A percentile compares a stretch with the other conserved stretches of the same genome.
These are phyloP conservation scores for Parelbella ahira DNA, from an alignment of 2,888 invertebrate species.

Conservation along the genomic window DNA sequence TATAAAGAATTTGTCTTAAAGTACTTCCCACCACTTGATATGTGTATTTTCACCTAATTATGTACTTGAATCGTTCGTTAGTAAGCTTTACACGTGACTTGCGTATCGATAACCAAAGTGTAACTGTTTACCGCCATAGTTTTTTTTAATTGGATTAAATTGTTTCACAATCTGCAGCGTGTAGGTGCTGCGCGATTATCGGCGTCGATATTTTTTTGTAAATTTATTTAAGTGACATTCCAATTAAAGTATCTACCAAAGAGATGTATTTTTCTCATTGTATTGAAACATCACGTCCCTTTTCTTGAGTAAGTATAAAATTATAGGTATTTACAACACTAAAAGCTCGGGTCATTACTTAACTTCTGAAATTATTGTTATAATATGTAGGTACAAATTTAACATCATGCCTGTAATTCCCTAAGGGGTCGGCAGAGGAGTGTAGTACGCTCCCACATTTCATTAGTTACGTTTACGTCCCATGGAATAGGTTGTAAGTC, in stretches of 20 bases:
- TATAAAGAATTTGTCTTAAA: constrained; percentile 28
- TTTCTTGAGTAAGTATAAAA: too few species aligned
- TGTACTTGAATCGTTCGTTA: constrained; percentile 34
- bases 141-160: constrained; percentile 28
- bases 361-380: too few species aligned
- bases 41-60: constrained; percentile 32
- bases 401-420: too few species aligned
- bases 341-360: too few species aligned
- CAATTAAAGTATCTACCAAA: constrained; percentile 68
- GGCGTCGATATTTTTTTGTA: constrained; percentile 47
- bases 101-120: constrained; percentile 32
- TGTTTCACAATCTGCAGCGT: constrained; percentile 35
- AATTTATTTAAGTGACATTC: constrained; percentile 65
- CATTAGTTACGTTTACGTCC: too few species aligned
- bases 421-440: too few species aligned
- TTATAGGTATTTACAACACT: too few species aligned
- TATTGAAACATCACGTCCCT: constrained; percentile 12
- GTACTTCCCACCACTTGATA: constrained; percentile 38
- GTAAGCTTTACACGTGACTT: constrained; percentile 30
- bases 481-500: too few species aligned
- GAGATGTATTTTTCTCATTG: constrained; percentile 39
- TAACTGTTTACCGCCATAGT: constrained; percentile 51
- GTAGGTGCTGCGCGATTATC: constrained; percentile 43
- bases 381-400: too few species aligned
- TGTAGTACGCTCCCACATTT: too few species aligned